Conservation (phyloP, 2,113 vertebrate genomes). For the Dromiciops gliroides region DNA sequence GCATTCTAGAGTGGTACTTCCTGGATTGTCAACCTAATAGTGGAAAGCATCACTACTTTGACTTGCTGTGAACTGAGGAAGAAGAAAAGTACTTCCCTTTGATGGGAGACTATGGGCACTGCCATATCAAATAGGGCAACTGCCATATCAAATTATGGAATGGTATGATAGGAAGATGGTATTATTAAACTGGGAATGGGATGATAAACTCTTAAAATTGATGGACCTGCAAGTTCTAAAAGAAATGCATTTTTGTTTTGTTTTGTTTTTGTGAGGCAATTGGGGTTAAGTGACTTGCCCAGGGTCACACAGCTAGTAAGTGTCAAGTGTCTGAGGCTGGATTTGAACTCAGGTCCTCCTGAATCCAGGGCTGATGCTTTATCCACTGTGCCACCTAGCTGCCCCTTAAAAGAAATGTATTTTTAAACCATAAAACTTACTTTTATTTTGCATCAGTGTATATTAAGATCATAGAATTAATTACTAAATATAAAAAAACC, state of each 20-base stretch:
- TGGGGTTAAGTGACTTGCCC: no score
- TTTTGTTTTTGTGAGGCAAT: no score
- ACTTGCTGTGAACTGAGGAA: background rate
- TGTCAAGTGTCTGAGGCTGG: no score
- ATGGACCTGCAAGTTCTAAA: constrained; percentile 50
- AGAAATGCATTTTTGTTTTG: constrained; percentile 48
- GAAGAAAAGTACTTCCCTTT: constrained; percentile 19
- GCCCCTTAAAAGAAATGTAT: constrained; percentile 59
- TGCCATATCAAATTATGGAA: constrained; percentile 37
- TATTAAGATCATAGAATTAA: constrained; percentile 42
- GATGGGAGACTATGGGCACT: no score
- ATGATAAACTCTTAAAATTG: constrained; percentile 44
- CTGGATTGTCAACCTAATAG: background rate
- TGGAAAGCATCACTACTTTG: constrained; percentile 23
- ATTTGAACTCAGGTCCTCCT: no score
- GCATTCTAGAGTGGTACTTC: background rate
- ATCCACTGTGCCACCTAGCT: no score
- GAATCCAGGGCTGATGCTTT: no score
- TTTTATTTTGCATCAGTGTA: constrained; percentile 41
- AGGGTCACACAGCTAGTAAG: no score
- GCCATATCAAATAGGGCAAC: constrained; percentile 47
- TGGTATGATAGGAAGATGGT: constrained; percentile 40
- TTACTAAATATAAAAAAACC: constrained; percentile 30
- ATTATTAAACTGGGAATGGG: constrained; percentile 45
- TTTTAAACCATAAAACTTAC: constrained; percentile 53